phyloP scores from a whole-genome alignment of 1,140 invertebrate genomes.

The Lasaia peninsularis region DNA sequence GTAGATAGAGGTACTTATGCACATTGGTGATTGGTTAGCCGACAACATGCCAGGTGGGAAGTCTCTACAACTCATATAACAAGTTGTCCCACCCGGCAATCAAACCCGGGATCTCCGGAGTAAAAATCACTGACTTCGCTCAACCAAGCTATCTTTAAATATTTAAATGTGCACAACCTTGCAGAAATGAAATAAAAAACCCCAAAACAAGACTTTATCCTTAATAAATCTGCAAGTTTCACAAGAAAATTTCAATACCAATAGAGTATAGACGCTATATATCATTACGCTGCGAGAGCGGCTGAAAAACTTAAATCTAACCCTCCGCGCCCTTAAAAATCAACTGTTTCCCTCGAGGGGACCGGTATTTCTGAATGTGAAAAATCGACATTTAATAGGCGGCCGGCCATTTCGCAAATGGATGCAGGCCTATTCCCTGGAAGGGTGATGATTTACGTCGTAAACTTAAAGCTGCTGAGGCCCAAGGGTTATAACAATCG shows the following conservation, averaged over 20 bases:
- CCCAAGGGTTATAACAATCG: constrained; percentile 30
- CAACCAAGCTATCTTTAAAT: too few species aligned
- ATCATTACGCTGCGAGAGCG: background rate
- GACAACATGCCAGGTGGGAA: too few species aligned
- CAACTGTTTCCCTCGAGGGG: constrained; percentile 41
- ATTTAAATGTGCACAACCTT: too few species aligned
- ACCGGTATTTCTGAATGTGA: constrained; percentile 49
- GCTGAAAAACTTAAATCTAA: constrained; percentile 26
- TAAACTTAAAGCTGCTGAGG: constrained; percentile 33
- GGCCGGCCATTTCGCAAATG: constrained; percentile 62
- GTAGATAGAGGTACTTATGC: too few species aligned
- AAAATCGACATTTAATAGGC: constrained; percentile 72
- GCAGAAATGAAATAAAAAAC: too few species aligned
- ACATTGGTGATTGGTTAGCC: too few species aligned
- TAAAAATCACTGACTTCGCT: too few species aligned
- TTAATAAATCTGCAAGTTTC: background rate
- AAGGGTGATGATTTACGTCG: constrained; percentile 64
- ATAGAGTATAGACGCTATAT: background rate
- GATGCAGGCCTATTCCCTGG: constrained; percentile 35
- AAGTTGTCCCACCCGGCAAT: too few species aligned
- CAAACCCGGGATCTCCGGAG: too few species aligned
- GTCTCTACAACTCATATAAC: too few species aligned
- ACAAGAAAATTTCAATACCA: background rate
- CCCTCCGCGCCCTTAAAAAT: constrained; percentile 33
- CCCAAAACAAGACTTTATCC: too few species aligned